Base-by-base conservation (phyloP, 2,797 vertebrate genomes). In the Mus spretus region DNA sequence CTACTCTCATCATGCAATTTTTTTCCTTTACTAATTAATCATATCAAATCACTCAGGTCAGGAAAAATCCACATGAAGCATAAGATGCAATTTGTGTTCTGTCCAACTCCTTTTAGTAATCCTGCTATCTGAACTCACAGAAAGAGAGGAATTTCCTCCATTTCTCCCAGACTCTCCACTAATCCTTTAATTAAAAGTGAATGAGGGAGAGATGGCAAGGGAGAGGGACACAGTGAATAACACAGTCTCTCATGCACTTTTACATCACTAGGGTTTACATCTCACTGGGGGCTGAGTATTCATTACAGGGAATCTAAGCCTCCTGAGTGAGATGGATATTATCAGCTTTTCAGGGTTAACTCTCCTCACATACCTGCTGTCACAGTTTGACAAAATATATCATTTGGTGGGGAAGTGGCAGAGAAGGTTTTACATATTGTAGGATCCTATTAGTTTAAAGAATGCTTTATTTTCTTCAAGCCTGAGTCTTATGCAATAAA, bases 131-230 rank as follows among this genome's bases (percentile, higher is more conserved):
- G 92, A 96, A 95, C 93, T 79, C 34, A 34, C 22, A 94, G 96
- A 95, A 86, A 55, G 31, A 83, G 14, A 87, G 65, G 75, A 95
- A 95, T 91, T 95, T 96, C 94, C 81, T 94, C 17, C 37, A 31
- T 63, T 55, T 74, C 7, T 2, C 1, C 1, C 75, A 70, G 97
- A 87, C 15, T 88, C 50, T 44, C n/a, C 78, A 59, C 93, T 98
- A 98, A 98, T 98, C 97, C 98, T 98, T 98, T 98, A 98, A 98
- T 98, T 98, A 97, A 98, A 98, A 98, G 83, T 93, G 96, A 98
- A 78, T 96, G 98, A 98, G 93, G 75, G 97, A 96, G 89, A 97
- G 87, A 97, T 44, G 96, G 89, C 47, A 97, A 97, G 89, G 31
- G 9, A 97, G 86, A 83, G 93, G 91, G 24, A 24, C 88, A 91